Percentiles rank a stretch among this genome's conserved stretches.
Evolutionary conservation across 2,888 invertebrate species (phyloP).

Genomic region (Macroteleia sp.): DNA sequence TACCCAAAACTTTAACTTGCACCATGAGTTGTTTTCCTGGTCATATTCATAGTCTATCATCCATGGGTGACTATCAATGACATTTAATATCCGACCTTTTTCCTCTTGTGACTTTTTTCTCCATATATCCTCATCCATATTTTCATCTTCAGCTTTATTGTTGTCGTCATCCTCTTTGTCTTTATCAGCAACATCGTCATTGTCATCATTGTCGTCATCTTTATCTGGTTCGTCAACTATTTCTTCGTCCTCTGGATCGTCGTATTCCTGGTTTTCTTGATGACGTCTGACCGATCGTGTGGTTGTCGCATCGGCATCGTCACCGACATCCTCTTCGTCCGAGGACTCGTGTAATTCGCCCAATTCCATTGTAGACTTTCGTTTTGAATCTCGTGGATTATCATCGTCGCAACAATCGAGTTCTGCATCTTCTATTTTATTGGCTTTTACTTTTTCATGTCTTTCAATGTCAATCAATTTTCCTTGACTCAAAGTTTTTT

Average conservation of each 20-base stretch:
- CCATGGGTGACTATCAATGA: slow-evolving; percentile 78
- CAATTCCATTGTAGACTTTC: slow-evolving; percentile 22
- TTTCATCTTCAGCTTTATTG: too few species aligned
- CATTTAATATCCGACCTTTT: slow-evolving; percentile 49
- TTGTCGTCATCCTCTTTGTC: too few species aligned
- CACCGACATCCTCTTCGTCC: slow-evolving; percentile 88
- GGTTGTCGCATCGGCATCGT: slow-evolving; percentile 84
- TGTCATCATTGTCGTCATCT: background rate
- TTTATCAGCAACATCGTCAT: too few species aligned
- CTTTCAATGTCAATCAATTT: slow-evolving; percentile 3
- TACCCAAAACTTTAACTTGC: slow-evolving; percentile 90
- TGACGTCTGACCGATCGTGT: slow-evolving; percentile 78
- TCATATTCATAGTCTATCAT: slow-evolving; percentile 91
- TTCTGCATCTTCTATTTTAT: slow-evolving; percentile 72
- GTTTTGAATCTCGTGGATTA: background rate
- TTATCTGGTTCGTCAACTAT: slow-evolving; percentile 55
- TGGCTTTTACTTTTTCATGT: background rate
- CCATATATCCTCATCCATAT: too few species aligned
- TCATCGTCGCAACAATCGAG: slow-evolving; percentile 69
- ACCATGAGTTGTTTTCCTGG: slow-evolving; percentile 91
- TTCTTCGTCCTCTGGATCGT: slow-evolving; percentile 85
- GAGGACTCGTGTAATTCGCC: slow-evolving; percentile 86
- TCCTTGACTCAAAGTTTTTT: slow-evolving; percentile 82
- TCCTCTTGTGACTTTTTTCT: slow-evolving; percentile 33
- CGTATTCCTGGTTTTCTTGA: slow-evolving; percentile 85